Evolutionary conservation across 2,797 vertebrate genomes (phyloP).

Genomic region (Botia kubotai): DNA sequence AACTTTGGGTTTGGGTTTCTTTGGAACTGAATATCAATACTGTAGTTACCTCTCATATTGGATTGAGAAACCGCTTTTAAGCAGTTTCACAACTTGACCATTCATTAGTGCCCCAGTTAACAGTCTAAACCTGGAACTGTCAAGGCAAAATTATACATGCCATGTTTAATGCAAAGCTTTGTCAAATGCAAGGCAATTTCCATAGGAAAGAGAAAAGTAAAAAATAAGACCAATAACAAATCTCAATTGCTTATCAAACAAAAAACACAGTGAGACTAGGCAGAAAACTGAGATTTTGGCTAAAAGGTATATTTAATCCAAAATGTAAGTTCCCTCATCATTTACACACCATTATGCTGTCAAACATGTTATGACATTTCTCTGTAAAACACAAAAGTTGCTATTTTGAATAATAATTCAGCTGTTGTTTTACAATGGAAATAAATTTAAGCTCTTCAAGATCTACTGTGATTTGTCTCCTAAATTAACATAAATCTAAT

Average conservation of each 20-base stretch:
- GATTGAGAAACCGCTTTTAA: slow-evolving; percentile 43
- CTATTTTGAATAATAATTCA: too few species aligned
- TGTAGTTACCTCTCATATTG: slow-evolving; percentile 21
- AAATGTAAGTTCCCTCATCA: too few species aligned
- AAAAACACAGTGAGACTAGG: not conserved
- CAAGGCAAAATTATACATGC: not conserved
- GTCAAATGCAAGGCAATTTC: not conserved
- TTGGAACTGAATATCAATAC: slow-evolving; percentile 23
- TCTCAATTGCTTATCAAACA: not conserved
- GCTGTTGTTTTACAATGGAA: too few species aligned
- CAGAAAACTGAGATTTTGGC: not conserved
- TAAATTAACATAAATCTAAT: too few species aligned
- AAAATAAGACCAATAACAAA: not conserved
- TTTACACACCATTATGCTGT: too few species aligned
- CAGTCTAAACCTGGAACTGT: not conserved
- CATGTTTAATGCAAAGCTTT: not conserved
- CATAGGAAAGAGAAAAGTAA: not conserved
- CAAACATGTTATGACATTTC: too few species aligned
- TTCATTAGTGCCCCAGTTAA: slow-evolving; percentile 21
- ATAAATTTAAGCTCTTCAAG: too few species aligned
- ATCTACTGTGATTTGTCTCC: too few species aligned
- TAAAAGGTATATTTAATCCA: too few species aligned
- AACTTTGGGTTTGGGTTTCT: slow-evolving; percentile 28
- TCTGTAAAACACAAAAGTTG: too few species aligned
- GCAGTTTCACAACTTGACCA: not conserved